Evolutionary conservation across 2,797 vertebrate species (phyloP).

Genomic region (Ispidina lecontei): DNA sequence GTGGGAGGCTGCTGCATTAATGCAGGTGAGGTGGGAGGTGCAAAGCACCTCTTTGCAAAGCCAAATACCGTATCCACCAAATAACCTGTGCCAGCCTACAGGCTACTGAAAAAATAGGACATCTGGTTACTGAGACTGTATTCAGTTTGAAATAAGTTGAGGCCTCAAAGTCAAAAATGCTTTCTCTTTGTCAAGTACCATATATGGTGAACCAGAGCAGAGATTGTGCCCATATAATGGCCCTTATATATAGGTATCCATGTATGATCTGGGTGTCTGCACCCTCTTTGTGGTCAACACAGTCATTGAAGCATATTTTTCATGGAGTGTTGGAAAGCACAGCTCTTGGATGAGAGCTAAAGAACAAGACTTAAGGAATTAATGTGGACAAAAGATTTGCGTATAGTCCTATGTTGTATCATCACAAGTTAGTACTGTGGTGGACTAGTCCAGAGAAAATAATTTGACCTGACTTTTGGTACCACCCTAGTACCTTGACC

Average conservation of each 20-base stretch:
- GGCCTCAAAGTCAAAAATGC: background rate
- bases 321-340: background rate
- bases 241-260: background rate
- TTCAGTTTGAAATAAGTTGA: background rate
- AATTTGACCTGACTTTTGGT: background rate
- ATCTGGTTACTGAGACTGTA: background rate
- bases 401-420: background rate
- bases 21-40: background rate
- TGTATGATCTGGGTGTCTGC: background rate
- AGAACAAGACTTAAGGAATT: background rate
- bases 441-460: background rate
- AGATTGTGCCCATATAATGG: rapidly evolving
- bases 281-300: background rate
- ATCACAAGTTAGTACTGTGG: background rate
- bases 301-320: background rate
- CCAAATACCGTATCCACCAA: background rate
- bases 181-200: background rate
- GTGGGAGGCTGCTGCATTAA: background rate
- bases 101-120: background rate
- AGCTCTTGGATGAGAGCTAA: background rate
- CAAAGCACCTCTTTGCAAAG: background rate
- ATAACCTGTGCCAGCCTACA: background rate
- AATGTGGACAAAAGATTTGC: background rate
- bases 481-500: background rate
- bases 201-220: background rate